Conservation (phyloP, 1,140 invertebrate species). For the Carposina sasakii region DNA sequence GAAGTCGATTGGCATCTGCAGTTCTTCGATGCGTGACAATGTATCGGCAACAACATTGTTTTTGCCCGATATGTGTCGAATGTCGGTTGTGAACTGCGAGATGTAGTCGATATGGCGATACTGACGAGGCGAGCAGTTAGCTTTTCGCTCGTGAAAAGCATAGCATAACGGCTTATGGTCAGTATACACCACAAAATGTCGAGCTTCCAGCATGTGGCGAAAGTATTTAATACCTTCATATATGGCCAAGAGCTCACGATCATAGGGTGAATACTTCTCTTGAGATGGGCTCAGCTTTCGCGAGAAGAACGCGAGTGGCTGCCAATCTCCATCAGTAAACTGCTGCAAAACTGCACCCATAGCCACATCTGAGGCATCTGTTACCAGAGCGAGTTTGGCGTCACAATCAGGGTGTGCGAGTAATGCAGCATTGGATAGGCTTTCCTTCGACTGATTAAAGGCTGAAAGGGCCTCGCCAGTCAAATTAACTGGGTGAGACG, state of each 20-base stretch:
- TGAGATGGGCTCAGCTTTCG: slow-evolving; percentile 22
- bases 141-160: slow-evolving; percentile 33
- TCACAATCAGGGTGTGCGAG: slow-evolving; percentile 26
- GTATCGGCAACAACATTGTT: slow-evolving; percentile 43
- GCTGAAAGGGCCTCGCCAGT: slow-evolving; percentile 24
- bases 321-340: slow-evolving; percentile 11
- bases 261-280: slow-evolving; percentile 9
- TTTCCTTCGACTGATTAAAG: slow-evolving; percentile 49
- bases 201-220: slow-evolving; percentile 30
- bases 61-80: slow-evolving; percentile 42
- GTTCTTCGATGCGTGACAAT: slow-evolving; percentile 1
- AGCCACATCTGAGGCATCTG: slow-evolving; percentile 43
- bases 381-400: slow-evolving; percentile 13
- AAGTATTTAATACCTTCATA: slow-evolving; percentile 21
- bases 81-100: slow-evolving; percentile 45
- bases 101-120: slow-evolving; percentile 47
- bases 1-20: not conserved
- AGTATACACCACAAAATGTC: slow-evolving; percentile 20
- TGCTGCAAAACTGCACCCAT: slow-evolving; percentile 37
- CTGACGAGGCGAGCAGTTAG: slow-evolving; percentile 20
- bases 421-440: slow-evolving; percentile 26
- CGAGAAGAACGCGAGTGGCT: slow-evolving; percentile 34
- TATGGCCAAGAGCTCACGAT: slow-evolving; percentile 19
- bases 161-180: slow-evolving; percentile 52
- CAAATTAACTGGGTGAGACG: slow-evolving; percentile 24